Conservation (phyloP, 2,888 invertebrate genomes). For the Aspidapion aeneum region DNA sequence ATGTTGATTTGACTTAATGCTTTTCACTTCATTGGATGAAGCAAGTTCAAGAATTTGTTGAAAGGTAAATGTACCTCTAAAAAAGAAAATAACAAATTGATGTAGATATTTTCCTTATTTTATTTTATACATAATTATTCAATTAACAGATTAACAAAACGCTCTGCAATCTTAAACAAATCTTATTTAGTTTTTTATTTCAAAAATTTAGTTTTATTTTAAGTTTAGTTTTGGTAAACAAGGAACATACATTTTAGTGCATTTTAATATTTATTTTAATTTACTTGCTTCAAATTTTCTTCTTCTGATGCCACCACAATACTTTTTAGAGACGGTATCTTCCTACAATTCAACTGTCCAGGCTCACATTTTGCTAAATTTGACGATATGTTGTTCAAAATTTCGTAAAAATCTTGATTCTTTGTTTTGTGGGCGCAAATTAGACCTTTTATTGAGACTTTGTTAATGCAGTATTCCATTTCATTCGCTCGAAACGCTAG, state of each 20-base stretch:
- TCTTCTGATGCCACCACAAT: constrained; percentile 58
- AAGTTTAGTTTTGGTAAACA: too few species aligned
- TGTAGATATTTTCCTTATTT: too few species aligned
- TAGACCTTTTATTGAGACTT: constrained; percentile 65
- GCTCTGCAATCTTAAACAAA: too few species aligned
- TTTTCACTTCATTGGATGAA: constrained; percentile 36
- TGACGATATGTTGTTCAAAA: constrained; percentile 58
- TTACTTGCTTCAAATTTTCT: constrained; percentile 53
- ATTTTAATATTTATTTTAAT: too few species aligned
- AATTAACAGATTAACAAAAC: too few species aligned
- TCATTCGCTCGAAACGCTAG: constrained; percentile 69
- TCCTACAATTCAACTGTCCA: constrained; percentile 49
- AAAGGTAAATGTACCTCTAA: constrained; percentile 49
- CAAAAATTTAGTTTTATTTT: too few species aligned
- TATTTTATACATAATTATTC: too few species aligned
- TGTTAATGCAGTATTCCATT: constrained; percentile 66
- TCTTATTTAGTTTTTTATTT: too few species aligned
- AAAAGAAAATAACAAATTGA: too few species aligned
- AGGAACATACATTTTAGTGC: too few species aligned
- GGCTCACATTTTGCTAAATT: constrained; percentile 50
- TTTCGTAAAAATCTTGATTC: constrained; percentile 63
- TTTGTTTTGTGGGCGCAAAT: constrained; percentile 61
- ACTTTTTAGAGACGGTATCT: constrained; percentile 51
- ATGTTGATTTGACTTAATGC: constrained; percentile 46
- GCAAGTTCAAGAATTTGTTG: constrained; percentile 45